Evolutionary conservation across 2,888 invertebrate genomes (phyloP), one percentile per base, ranked within the genome.

Genomic region (Eledone cirrhosa): DNA sequence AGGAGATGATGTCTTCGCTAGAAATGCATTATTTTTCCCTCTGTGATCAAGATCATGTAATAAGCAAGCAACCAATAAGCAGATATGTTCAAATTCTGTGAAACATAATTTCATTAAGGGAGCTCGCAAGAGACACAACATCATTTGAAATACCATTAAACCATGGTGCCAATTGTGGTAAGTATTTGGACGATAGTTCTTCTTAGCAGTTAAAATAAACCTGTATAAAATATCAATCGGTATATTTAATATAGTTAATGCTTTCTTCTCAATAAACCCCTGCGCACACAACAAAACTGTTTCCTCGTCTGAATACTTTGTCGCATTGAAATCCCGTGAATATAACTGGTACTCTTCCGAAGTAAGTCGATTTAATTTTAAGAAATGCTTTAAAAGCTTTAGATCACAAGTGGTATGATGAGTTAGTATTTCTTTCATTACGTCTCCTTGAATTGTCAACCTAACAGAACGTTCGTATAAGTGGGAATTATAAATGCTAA

Each of bases 131-230:
- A 98, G 97, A 0, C 97, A 96, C 88, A 97, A 98, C 97, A 98
- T 98, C 0, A 97, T 97, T 90, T 98, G 97, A 0, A 97, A 95
- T 0, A 98, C 98, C 91, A 98, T 98, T 2, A 97, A 92, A 0
- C 97, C 98, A 91, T 98, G 98, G 78, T 98, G 92, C 90, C 98
- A 98, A 90, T 98, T 98, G 92, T 98, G 98, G 90, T 98, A 98
- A 87, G 97, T 97, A 0, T 98, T 98, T 1, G 97, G 97, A 22
- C 98, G 94, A 91, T 98, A 98, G 91, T 98, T 98, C 91, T 98
- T 98, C 89, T 96, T 96, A 0, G 98, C 97, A 90, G 97, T 98
- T 69, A 97, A 92, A 78, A 95, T 94, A 97, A 97, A 98, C 78
- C 97, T 93, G 89, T 97, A 97, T 5, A 98, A 93, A 0, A 98